Percentiles rank a stretch among this genome's conserved stretches.
phyloP scores from a whole-genome alignment of 2,888 invertebrate genomes.

The Papilio gigon region DNA sequence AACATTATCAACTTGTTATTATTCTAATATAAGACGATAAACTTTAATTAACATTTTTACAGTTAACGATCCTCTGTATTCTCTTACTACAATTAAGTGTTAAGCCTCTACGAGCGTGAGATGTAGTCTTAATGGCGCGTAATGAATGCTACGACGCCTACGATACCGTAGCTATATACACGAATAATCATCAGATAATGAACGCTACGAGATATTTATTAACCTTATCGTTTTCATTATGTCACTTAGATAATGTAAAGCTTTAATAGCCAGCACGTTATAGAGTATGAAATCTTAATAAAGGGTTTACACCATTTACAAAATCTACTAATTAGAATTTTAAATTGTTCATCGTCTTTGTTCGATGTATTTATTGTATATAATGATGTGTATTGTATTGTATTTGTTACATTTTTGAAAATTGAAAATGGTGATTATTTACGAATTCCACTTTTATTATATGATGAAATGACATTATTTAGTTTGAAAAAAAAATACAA shows the following conservation, averaged over 20 bases:
- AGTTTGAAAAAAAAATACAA: too few species aligned
- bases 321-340: too few species aligned
- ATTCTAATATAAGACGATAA: neutral
- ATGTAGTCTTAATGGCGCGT: constrained; percentile 17
- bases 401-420: too few species aligned
- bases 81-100: constrained; percentile 17
- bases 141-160: constrained; percentile 19
- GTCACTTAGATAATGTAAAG: neutral
- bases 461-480: too few species aligned
- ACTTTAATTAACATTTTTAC: constrained; percentile 4
- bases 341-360: too few species aligned
- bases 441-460: too few species aligned
- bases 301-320: too few species aligned
- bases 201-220: constrained; percentile 11
- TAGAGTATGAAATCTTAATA: too few species aligned
- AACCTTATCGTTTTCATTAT: neutral
- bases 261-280: neutral
- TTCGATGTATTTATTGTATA: too few species aligned
- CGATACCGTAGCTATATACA: neutral
- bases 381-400: too few species aligned
- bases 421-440: too few species aligned
- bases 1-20: too few species aligned
- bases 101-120: constrained; percentile 25
- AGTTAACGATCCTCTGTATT: constrained; percentile 8
- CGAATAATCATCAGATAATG: neutral